Base-by-base conservation (phyloP, 2,888 invertebrate species). In the Kryphioiulus occultus region DNA sequence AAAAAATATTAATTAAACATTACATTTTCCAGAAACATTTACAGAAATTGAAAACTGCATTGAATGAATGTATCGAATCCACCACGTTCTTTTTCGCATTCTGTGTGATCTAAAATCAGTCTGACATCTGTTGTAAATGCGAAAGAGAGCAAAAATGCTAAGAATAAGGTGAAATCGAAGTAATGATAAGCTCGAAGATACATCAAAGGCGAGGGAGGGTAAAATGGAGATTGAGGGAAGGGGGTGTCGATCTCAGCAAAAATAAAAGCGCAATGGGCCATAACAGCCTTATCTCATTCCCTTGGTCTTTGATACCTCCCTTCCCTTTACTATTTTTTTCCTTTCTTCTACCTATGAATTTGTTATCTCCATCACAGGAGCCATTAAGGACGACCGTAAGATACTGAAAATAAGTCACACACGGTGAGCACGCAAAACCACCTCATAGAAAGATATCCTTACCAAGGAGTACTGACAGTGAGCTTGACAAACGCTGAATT, bases 201-300 rank as follows among this genome's bases (percentile, higher is more conserved):
- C 26, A 78, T 78, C 78, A 78, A 78, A 15, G 4, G 5, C 15
- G 78, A 68, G 68, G 26, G 68, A 68, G 26, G 26, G 12, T 15
- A 78, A 78, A 78, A 32, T 78, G 26, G 78, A 78, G 78, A 78
- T 30, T 78, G 30, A 32, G 78, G 78, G 78, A 78, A 15, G 78
- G 4, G 78, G 78, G 78, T 78, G 78, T 78, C 78, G 78, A 78
- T 78, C 78, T 78, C 78, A 78, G 78, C 78, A 78, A 78, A 78
- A 78, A 78, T 78, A 78, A 78, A 78, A 78, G 78, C 78, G 78
- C 78, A 78, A 78, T 78, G 78, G 78, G 78, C 78, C 78, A 78
- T 78, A 78, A 78, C 78, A 78, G 17, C 78, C 78, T 78, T 78
- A 78, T 78, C 78, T 78, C 78, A 78, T 78, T 78, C 78, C 78